Conservation (phyloP, 2,113 vertebrate species). For the Condylura cristata region DNA sequence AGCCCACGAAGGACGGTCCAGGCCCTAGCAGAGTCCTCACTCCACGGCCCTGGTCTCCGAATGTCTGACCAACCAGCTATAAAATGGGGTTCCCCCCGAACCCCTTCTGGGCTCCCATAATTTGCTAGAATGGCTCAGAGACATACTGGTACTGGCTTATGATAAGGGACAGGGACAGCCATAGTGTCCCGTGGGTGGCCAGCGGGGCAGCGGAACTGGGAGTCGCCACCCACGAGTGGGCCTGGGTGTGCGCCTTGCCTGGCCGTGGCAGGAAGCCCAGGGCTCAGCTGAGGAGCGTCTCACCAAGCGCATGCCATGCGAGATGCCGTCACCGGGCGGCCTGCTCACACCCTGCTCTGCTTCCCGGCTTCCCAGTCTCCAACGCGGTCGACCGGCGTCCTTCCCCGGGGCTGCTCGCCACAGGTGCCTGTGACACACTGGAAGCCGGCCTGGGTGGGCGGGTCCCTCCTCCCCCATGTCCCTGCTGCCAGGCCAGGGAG, state of each 20-base stretch:
- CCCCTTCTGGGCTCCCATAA: background rate
- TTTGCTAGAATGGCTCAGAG: background rate
- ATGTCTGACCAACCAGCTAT: background rate
- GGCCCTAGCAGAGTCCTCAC: rapidly evolving
- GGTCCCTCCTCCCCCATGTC: background rate
- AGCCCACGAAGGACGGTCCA: background rate
- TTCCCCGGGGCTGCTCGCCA: background rate
- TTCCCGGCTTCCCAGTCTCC: background rate
- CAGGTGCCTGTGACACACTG: background rate
- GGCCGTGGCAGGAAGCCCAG: background rate
- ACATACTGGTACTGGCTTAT: background rate
- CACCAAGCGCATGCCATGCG: too few relatives aligned
- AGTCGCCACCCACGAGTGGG: background rate
- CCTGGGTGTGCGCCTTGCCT: background rate
- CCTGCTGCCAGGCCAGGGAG: background rate
- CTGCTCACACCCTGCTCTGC: too few relatives aligned
- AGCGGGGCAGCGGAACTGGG: background rate
- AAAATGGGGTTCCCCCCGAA: rapidly evolving
- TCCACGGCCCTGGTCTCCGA: rapidly evolving
- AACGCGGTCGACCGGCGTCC: rapidly evolving
- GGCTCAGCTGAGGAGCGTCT: too few relatives aligned
- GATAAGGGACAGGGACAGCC: rapidly evolving
- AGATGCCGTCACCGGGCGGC: background rate
- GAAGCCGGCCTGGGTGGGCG: rapidly evolving
- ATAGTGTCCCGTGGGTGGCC: rapidly evolving